These are phyloP conservation scores for Pelosia muscerda DNA, from an alignment of 2,888 invertebrate genomes.

Conservation along the genomic window DNA sequence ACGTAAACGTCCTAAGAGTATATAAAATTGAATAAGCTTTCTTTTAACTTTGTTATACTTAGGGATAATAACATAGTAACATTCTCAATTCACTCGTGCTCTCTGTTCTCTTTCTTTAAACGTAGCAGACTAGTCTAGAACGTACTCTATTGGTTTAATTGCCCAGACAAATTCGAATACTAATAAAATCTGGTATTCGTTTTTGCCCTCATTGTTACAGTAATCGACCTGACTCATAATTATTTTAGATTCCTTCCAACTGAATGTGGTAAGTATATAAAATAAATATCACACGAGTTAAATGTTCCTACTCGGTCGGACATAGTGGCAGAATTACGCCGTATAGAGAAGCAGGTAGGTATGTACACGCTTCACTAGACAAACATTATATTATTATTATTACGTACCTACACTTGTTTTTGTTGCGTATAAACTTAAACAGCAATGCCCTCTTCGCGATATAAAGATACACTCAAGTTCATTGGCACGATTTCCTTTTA, in stretches of 20 bases:
- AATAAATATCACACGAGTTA: constrained; percentile 50
- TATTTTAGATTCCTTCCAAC: constrained; percentile 39
- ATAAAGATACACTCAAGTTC: constrained; percentile 76
- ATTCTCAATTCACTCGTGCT: neutral
- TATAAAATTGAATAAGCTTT: too few relatives aligned
- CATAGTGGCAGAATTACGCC: constrained; percentile 30
- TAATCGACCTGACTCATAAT: constrained; percentile 33
- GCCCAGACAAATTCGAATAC: neutral
- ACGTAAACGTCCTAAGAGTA: too few relatives aligned
- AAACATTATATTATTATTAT: constrained; percentile 39
- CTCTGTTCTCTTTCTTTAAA: neutral
- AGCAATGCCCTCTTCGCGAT: constrained; percentile 63
- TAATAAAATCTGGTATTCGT: neutral
- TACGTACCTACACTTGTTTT: constrained; percentile 46
- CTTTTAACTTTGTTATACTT: too few relatives aligned
- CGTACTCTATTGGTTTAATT: neutral
- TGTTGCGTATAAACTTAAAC: constrained; percentile 67
- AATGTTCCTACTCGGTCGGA: constrained; percentile 47
- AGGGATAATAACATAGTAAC: too few relatives aligned
- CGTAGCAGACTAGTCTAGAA: neutral
- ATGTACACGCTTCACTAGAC: constrained; percentile 30
- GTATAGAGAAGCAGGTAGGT: constrained; percentile 27
- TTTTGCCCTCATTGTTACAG: constrained; percentile 20
- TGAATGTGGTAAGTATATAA: constrained; percentile 22
- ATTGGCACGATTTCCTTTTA: constrained; percentile 76